phyloP scores from a whole-genome alignment of 2,888 invertebrate genomes.

The Hyposoter didymator region DNA sequence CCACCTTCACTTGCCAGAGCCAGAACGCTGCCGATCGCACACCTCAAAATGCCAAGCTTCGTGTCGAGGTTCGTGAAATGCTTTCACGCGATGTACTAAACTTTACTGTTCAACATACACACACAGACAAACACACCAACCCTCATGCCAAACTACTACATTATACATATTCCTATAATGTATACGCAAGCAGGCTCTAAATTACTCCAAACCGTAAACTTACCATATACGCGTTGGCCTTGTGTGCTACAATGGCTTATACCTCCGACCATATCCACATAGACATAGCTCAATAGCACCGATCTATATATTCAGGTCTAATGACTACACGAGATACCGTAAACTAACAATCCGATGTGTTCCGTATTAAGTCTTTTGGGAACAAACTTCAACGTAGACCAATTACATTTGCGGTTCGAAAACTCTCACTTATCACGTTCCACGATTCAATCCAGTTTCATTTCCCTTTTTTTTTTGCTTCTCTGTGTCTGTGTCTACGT shows the following conservation, averaged over 20 bases:
- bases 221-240: slow-evolving; percentile 21
- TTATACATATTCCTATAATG: slow-evolving; percentile 20
- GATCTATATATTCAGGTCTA: slow-evolving; percentile 25
- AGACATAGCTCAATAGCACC: slow-evolving; percentile 9
- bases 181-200: slow-evolving; percentile 37
- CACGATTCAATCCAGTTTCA: slow-evolving; percentile 42
- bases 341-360: slow-evolving; percentile 27
- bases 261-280: slow-evolving; percentile 12
- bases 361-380: slow-evolving; percentile 35
- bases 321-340: slow-evolving; percentile 30
- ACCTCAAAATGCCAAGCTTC: slow-evolving; percentile 92
- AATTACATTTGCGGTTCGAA: slow-evolving; percentile 37
- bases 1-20: slow-evolving; percentile 96
- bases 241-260: slow-evolving; percentile 32
- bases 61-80: slow-evolving; percentile 89
- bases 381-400: slow-evolving; percentile 31
- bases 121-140: neutral
- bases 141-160: slow-evolving; percentile 5
- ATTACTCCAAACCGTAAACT: slow-evolving; percentile 39
- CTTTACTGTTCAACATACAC: slow-evolving; percentile 22
- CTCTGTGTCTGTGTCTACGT: neutral
- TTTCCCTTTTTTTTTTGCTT: neutral
- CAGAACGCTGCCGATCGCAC: slow-evolving; percentile 96
- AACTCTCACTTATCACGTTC: slow-evolving; percentile 53
- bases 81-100: slow-evolving; percentile 50